Base-by-base conservation (phyloP, 2,888 invertebrate species). In the Macrostomum cliftonense region DNA sequence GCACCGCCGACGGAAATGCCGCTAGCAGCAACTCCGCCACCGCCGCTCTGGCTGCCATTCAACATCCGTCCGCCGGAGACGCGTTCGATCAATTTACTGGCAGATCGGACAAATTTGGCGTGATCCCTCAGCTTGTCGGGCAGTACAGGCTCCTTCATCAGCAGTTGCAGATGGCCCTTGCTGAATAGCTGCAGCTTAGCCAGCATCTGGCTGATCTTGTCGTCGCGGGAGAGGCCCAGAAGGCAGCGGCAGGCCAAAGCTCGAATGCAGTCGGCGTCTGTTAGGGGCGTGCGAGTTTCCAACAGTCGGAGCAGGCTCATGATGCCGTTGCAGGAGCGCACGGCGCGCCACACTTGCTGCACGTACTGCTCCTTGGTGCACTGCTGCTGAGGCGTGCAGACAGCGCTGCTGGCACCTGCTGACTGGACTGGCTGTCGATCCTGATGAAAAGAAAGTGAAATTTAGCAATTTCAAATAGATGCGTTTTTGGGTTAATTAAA, bases 81-180 rank as follows among this genome's bases (percentile, higher is more conserved):
- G 1, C 83, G 74, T 67, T 89, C 88, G 52, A 97, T 75, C 39
- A 97, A 71, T 61, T 87, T 84, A 12, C 86, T 71, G 0, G 89
- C 91, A 67, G 88, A 85, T 63, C 85, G 86, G 70, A 91, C 91
- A 68, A 97, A 97, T 70, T 81, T 79, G 0, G 87, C 83, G 71
- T 97, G 95, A 61, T 93, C 91, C 56, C 83, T 81, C 0, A 89
- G 77, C 69, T 89, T 91, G 71, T 97, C 95, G 72, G 91, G 89
- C 1, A 93, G 75, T 53, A 97, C 86, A 12, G 95, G 95, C 70
- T 93, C 91, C 48, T 86, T 81, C 85, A 93, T 91, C 49, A 95
- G 71, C 56, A 83, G 78, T 71, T 91, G 89, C 61, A 95, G 77
- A 67, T 87, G 86, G 13, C 88, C 88, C 61, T 81, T 83, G 48